A percentile compares a stretch with the other conserved stretches of the same genome.
Evolutionary conservation across 2,888 invertebrate genomes (phyloP).

Genomic region (Drosophila putrida): DNA sequence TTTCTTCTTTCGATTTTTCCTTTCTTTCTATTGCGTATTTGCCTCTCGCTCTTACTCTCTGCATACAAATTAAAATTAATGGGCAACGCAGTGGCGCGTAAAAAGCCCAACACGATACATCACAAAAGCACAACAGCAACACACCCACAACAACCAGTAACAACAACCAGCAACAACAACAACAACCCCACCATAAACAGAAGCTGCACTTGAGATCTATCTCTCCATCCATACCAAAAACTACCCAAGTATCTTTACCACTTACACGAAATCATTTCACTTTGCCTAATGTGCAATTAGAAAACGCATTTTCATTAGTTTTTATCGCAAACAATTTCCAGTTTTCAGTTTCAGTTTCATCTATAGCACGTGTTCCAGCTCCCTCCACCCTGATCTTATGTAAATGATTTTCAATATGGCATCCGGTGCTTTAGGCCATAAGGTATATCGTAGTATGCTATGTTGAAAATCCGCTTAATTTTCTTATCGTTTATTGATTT

Average conservation of each 20-base stretch:
- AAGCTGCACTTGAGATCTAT: constrained; percentile 82
- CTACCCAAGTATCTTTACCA: constrained; percentile 50
- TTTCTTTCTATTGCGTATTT: constrained; percentile 15
- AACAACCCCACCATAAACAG: constrained; percentile 62
- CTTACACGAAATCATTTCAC: constrained; percentile 77
- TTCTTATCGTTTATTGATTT: constrained; percentile 51
- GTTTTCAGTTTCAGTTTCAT: constrained; percentile 59
- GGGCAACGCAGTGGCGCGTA: constrained; percentile 76
- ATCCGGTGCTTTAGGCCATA: constrained; percentile 13
- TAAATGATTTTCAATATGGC: constrained; percentile 67
- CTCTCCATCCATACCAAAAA: constrained; percentile 2
- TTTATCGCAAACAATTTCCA: constrained; percentile 80
- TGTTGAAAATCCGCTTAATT: constrained; percentile 66
- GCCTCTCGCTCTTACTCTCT: constrained; percentile 17
- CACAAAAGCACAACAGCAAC: constrained; percentile 38
- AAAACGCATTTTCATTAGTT: constrained; percentile 82
- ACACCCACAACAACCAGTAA: constrained; percentile 22
- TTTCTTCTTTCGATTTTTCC: constrained; percentile 16
- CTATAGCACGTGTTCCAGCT: constrained; percentile 40
- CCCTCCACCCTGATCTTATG: constrained; percentile 29
- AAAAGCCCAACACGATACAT: constrained; percentile 66
- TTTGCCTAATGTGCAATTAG: constrained; percentile 83
- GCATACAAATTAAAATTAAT: constrained; percentile 83
- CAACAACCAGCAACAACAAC: constrained; percentile 14
- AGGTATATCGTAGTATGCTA: too few relatives aligned